A percentile compares a stretch with the other conserved stretches of the same genome.
Evolutionary conservation across 92 coral and sea anemone species (phyloP).

Genomic region (Palythoa grandiflora): DNA sequence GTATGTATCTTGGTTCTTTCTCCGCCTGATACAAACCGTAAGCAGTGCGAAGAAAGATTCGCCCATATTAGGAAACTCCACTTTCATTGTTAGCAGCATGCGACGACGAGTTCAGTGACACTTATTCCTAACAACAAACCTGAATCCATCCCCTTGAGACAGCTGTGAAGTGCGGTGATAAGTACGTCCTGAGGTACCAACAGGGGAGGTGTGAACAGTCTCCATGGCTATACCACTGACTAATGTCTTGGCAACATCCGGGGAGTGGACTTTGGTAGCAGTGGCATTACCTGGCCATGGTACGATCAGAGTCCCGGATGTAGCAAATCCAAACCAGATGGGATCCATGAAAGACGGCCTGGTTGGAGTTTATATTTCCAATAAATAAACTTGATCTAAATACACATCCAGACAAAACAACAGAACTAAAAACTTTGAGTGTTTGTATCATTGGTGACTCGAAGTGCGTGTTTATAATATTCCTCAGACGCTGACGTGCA

Average conservation of each 20-base stretch:
- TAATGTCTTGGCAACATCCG: slow-evolving; percentile 72
- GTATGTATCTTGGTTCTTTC: too few species aligned
- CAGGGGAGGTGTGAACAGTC: slow-evolving; percentile 59
- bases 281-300: slow-evolving; percentile 77
- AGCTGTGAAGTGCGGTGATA: slow-evolving; percentile 61
- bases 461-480: background rate
- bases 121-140: slow-evolving; percentile 47
- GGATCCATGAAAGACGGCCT: slow-evolving; percentile 90
- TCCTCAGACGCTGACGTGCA: too few species aligned
- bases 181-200: slow-evolving; percentile 58
- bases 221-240: slow-evolving; percentile 78
- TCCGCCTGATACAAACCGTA: too few species aligned
- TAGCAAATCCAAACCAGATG: slow-evolving; percentile 91
- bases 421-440: background rate
- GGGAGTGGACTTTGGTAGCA: slow-evolving; percentile 63
- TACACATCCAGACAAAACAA: background rate
- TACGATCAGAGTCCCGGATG: slow-evolving; percentile 85
- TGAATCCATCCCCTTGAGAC: slow-evolving; percentile 55
- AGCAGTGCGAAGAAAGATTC: too few species aligned
- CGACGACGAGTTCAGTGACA: too few species aligned
- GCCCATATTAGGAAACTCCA: too few species aligned
- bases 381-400: background rate
- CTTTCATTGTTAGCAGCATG: too few species aligned
- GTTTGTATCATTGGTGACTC: background rate
- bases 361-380: background rate